Percentiles rank a stretch among this genome's conserved stretches.
Conservation (phyloP, 2,888 invertebrate species). For the Margaritifera margaritifera region DNA sequence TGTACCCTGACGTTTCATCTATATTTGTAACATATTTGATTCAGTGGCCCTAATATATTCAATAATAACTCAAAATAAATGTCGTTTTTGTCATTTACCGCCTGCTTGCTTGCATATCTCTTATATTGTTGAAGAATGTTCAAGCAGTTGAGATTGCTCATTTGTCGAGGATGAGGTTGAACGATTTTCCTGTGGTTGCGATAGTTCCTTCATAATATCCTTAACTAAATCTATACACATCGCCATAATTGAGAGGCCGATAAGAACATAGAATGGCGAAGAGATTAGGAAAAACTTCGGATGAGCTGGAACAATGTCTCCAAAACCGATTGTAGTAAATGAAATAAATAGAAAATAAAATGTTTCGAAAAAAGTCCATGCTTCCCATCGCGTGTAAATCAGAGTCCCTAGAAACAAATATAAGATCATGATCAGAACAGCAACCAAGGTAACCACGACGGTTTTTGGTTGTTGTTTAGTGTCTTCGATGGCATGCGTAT, state of each 20-base stretch:
- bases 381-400: slow-evolving; percentile 78
- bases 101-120: too few species aligned
- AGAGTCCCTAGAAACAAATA: slow-evolving; percentile 92
- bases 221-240: slow-evolving; percentile 96
- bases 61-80: too few species aligned
- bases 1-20: too few species aligned
- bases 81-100: too few species aligned
- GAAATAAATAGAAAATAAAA: slow-evolving; percentile 92
- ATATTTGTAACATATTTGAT: too few species aligned
- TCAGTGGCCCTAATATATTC: too few species aligned
- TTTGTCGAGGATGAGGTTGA: too few species aligned
- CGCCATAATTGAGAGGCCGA: slow-evolving; percentile 94
- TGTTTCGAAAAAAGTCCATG: slow-evolving; percentile 92
- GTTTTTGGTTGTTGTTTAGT: slow-evolving; percentile 77
- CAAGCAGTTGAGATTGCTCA: too few species aligned
- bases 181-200: too few species aligned
- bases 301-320: slow-evolving; percentile 89
- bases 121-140: too few species aligned
- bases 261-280: slow-evolving; percentile 88
- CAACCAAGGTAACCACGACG: slow-evolving; percentile 91
- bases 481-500: not conserved
- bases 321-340: slow-evolving; percentile 83
- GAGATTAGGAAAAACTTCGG: slow-evolving; percentile 92
- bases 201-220: slow-evolving; percentile 20
- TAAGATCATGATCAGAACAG: slow-evolving; percentile 84